Conservation (phyloP, 1,140 invertebrate genomes). For the Charaxes varanes region DNA sequence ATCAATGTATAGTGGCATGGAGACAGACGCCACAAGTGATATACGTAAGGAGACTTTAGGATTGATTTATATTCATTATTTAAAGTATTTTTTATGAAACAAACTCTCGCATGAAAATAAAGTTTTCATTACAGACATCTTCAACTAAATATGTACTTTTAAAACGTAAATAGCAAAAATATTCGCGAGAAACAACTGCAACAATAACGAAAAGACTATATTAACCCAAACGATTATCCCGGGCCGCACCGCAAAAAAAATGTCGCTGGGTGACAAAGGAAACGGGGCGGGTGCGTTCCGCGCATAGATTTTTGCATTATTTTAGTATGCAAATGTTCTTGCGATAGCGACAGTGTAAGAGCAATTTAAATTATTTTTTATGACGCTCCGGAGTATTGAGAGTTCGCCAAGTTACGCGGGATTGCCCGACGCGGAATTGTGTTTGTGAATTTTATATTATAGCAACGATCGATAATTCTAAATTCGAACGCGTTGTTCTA, state of each 20-base stretch:
- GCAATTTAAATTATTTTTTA: conserved; percentile 74
- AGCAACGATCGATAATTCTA: conserved; percentile 19
- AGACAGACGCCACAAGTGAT: too few species aligned
- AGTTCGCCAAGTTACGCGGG: conserved; percentile 41
- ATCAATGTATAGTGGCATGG: too few species aligned
- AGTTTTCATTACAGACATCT: too few species aligned
- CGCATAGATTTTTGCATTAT: conserved; percentile 71
- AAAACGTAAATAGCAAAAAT: too few species aligned
- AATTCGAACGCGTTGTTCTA: conserved; percentile 10
- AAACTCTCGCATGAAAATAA: too few species aligned
- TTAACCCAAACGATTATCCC: conserved; percentile 14
- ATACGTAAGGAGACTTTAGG: too few species aligned
- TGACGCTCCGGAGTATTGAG: conserved; percentile 66
- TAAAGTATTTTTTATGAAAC: too few species aligned
- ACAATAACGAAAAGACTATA: conserved; percentile 12
- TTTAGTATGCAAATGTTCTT: conserved; percentile 68
- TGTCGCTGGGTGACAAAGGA: conserved; percentile 30
- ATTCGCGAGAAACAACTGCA: too few species aligned
- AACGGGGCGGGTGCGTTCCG: conserved; percentile 44
- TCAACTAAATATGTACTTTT: too few species aligned
- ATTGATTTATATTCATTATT: too few species aligned
- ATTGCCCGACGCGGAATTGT: conserved; percentile 32
- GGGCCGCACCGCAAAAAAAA: conserved; percentile 5
- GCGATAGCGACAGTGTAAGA: conserved; percentile 62
- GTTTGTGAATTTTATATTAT: conserved; percentile 42